Percentiles rank a stretch among this genome's conserved stretches.
These are phyloP conservation scores for Scaptomyza parva DNA, from an alignment of 2,888 invertebrate genomes.

Conservation along the genomic window DNA sequence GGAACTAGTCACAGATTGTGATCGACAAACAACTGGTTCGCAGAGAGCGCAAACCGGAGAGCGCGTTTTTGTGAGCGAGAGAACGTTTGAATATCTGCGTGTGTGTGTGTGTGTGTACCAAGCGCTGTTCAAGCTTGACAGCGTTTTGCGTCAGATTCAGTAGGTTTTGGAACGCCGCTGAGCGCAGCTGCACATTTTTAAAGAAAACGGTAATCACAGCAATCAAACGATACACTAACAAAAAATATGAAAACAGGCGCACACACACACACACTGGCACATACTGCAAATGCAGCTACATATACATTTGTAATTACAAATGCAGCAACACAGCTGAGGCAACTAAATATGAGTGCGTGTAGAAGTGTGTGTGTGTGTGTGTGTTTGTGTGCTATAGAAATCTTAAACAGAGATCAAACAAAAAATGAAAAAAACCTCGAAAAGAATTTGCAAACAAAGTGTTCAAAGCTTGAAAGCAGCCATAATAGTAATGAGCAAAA, in stretches of 20 bases:
- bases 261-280: conserved; percentile 40
- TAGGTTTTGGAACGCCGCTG: conserved; percentile 82
- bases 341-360: conserved; percentile 31
- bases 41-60: conserved; percentile 14
- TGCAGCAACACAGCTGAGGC: conserved; percentile 50
- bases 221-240: conserved; percentile 21
- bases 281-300: conserved; percentile 32
- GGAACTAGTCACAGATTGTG: conserved; percentile 66
- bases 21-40: conserved; percentile 57
- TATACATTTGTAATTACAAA: background rate
- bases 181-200: conserved; percentile 74
- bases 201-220: conserved; percentile 59
- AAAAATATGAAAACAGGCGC: conserved; percentile 30
- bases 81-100: conserved; percentile 10
- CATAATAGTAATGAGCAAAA: conserved; percentile 27
- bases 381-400: conserved; percentile 58
- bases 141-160: conserved; percentile 55
- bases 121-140: conserved; percentile 28
- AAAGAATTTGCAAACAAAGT: conserved; percentile 52
- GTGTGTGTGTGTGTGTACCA: conserved; percentile 22
- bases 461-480: conserved; percentile 26
- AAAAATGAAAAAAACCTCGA: conserved; percentile 2
- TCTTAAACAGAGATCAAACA: conserved; percentile 35
- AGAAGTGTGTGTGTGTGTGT: too few species aligned
- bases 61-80: conserved; percentile 14